Evolutionary conservation across 2,113 vertebrate species (phyloP).

Genomic region (Rhodinocichla rosea): DNA sequence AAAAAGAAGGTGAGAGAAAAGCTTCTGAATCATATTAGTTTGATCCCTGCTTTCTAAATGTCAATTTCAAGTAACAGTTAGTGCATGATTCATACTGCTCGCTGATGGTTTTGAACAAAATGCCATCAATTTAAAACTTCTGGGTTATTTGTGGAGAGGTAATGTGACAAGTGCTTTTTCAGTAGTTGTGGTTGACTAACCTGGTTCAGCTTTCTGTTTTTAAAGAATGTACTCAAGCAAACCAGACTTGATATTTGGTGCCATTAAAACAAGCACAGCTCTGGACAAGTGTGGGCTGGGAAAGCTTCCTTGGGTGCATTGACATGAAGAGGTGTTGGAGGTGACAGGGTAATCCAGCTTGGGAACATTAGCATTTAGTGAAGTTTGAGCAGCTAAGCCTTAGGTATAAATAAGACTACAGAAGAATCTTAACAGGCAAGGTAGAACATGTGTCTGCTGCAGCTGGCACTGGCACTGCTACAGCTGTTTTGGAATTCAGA

Average conservation of each 20-base stretch:
- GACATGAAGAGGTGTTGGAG: background rate
- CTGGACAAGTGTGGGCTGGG: background rate
- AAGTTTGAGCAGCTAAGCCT: background rate
- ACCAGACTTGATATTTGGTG: background rate
- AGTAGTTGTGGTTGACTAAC: background rate
- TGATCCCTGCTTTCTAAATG: background rate
- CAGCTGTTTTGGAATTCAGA: background rate
- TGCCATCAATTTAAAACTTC: background rate
- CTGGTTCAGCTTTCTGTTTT: background rate
- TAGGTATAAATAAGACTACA: background rate
- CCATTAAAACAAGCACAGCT: background rate
- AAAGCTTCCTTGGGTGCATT: background rate
- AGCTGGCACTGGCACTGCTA: background rate
- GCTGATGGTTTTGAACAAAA: background rate
- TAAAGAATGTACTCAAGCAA: background rate
- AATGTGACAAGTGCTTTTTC: background rate
- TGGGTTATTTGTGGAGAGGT: background rate
- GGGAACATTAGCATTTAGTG: background rate
- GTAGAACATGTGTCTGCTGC: background rate
- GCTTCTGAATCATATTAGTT: background rate
- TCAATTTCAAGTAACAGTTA: background rate
- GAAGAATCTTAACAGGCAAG: background rate
- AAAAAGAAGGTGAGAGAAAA: background rate
- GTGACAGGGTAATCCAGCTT: background rate
- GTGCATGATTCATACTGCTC: background rate